phyloP scores from a whole-genome alignment of 2,113 vertebrate genomes.

The Larimichthys polyactis region DNA sequence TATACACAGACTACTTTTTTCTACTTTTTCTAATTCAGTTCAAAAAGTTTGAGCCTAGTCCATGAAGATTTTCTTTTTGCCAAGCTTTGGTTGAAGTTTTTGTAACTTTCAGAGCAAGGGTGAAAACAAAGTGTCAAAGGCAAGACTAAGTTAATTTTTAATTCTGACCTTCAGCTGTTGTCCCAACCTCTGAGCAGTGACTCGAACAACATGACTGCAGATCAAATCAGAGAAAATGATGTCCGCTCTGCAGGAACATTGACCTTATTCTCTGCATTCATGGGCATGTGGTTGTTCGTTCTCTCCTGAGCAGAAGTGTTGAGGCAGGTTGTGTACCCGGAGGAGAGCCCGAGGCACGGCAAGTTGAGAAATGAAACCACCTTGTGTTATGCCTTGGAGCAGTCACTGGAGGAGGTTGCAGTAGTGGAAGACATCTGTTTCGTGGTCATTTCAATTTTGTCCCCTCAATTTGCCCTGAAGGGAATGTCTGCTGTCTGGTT shows the following conservation, averaged over 20 bases:
- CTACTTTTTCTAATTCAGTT: too few relatives aligned
- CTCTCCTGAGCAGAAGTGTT: neutral
- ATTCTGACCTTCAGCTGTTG: slow-evolving; percentile 12
- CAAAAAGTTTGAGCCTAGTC: too few relatives aligned
- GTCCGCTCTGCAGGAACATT: slow-evolving; percentile 29
- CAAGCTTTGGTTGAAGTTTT: neutral
- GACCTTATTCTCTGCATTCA: neutral
- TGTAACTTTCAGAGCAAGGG: neutral
- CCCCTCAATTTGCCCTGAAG: slow-evolving; percentile 4
- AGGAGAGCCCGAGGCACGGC: slow-evolving; percentile 11
- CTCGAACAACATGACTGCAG: neutral
- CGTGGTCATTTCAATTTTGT: neutral
- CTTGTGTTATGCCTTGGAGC: neutral
- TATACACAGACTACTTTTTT: too few relatives aligned
- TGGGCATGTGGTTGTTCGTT: neutral
- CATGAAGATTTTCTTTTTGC: neutral
- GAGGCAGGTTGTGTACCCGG: slow-evolving; percentile 5
- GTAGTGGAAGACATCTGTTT: slow-evolving; percentile 11
- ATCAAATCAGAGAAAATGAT: slow-evolving; percentile 10
- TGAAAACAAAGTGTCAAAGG: neutral
- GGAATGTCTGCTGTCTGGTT: slow-evolving; percentile 1
- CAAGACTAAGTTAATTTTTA: neutral
- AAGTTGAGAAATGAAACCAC: slow-evolving; percentile 1
- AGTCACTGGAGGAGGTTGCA: neutral
- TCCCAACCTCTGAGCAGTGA: neutral